A percentile compares a stretch with the other conserved stretches of the same genome.
These are phyloP conservation scores for Diarsia brunnea DNA, from an alignment of 2,888 invertebrate genomes.

Conservation along the genomic window DNA sequence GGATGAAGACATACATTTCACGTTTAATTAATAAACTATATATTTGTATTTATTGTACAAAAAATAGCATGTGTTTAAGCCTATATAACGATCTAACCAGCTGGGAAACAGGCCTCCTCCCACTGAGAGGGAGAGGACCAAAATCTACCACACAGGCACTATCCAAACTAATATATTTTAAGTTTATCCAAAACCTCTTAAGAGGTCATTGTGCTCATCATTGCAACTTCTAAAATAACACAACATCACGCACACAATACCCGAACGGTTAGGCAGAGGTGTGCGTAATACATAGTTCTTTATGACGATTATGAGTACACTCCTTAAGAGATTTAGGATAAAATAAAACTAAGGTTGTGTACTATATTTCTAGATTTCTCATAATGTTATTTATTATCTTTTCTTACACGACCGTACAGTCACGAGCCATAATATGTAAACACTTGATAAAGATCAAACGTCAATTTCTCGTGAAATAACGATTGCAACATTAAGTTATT, in stretches of 20 bases:
- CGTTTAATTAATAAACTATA: neutral
- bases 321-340: neutral
- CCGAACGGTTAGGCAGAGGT: neutral
- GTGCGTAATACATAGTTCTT: neutral
- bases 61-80: neutral
- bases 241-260: neutral
- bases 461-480: no score
- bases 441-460: no score
- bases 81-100: neutral
- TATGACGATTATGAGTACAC: neutral
- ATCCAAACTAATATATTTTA: neutral
- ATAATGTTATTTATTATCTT: neutral
- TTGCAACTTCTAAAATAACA: neutral
- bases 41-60: neutral
- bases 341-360: neutral
- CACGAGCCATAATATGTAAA: no score
- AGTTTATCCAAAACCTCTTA: neutral
- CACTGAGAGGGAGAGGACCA: neutral
- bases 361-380: neutral
- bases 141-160: neutral
- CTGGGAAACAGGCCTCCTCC: neutral
- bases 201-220: neutral
- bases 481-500: no score
- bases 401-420: neutral
- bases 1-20: conserved; percentile 12